Evolutionary conservation across 92 coral and sea anemone genomes (phyloP).

Genomic region (Montipora capitata): DNA sequence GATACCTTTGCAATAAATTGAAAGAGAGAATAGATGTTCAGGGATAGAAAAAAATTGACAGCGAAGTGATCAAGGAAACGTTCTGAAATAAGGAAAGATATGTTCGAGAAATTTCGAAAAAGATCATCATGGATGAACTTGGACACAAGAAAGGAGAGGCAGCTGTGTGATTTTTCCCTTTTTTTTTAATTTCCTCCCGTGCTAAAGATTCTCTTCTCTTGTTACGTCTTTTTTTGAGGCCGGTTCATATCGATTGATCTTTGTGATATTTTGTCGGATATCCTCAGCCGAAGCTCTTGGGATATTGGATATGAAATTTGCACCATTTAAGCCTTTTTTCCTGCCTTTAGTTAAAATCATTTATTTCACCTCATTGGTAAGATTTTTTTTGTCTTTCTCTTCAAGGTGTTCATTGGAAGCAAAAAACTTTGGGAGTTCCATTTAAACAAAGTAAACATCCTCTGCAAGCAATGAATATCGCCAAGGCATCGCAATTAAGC

Average conservation of each 20-base stretch:
- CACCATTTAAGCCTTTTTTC: not conserved
- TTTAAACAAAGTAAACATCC: slow-evolving; percentile 84
- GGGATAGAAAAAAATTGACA: not conserved
- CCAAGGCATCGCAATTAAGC: slow-evolving; percentile 83
- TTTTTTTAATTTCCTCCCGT: slow-evolving; percentile 89
- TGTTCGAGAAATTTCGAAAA: slow-evolving; percentile 65
- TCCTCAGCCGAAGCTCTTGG: not conserved
- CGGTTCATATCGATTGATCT: slow-evolving; percentile 15
- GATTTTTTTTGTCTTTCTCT: slow-evolving; percentile 19
- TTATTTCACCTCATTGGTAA: not conserved
- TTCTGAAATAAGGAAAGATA: not conserved
- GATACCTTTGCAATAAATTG: slow-evolving; percentile 38
- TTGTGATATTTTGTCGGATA: not conserved
- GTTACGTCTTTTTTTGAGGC: slow-evolving; percentile 20
- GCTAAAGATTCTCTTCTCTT: slow-evolving; percentile 52
- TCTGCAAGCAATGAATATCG: slow-evolving; percentile 61
- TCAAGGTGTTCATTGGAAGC: slow-evolving; percentile 44
- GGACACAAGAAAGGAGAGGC: slow-evolving; percentile 65
- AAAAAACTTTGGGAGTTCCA: slow-evolving; percentile 66
- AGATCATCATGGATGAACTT: slow-evolving; percentile 34
- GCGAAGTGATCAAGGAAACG: not conserved
- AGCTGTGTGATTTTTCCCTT: slow-evolving; percentile 89
- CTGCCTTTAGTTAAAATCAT: not conserved
- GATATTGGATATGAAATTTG: not conserved
- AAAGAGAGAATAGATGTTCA: not conserved